Conservation (phyloP, 2,888 invertebrate genomes). For the Xylocampa areola region DNA sequence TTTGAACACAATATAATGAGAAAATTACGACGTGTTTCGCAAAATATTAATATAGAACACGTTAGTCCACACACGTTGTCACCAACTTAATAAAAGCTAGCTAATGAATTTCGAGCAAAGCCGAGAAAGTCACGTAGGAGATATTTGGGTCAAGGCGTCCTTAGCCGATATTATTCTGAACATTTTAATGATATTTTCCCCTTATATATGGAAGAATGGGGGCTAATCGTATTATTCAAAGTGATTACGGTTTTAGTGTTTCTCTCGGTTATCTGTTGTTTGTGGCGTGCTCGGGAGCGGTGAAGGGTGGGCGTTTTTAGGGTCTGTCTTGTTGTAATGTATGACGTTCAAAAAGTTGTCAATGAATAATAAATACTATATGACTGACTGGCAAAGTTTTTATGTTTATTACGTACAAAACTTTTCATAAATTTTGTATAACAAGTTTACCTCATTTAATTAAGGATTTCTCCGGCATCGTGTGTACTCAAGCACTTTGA, state of each 20-base stretch:
- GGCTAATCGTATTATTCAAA: conserved; percentile 12
- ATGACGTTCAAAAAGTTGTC: too few relatives aligned
- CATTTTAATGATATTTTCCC: conserved; percentile 32
- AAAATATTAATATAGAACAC: conserved; percentile 14
- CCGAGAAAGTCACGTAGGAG: conserved; percentile 39
- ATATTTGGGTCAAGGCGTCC: conserved; percentile 47
- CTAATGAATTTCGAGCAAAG: conserved; percentile 34
- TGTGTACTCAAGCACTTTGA: too few relatives aligned
- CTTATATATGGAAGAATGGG: conserved; percentile 3
- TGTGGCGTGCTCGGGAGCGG: too few relatives aligned
- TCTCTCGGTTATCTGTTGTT: neutral
- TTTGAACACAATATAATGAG: neutral
- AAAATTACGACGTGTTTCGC: neutral
- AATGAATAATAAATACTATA: too few relatives aligned
- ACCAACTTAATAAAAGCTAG: conserved; percentile 30
- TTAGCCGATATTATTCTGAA: conserved; percentile 20
- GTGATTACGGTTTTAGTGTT: neutral
- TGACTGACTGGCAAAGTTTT: too few relatives aligned
- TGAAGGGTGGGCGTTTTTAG: too few relatives aligned
- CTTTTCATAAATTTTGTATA: too few relatives aligned
- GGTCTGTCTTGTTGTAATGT: too few relatives aligned
- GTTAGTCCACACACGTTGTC: conserved; percentile 7
- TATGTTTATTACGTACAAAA: too few relatives aligned
- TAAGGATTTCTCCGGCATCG: too few relatives aligned
- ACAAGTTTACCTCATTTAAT: too few relatives aligned